Evolutionary conservation across 2,113 vertebrate species (phyloP), one percentile per base, ranked within the genome.

Genomic region (Clarias macrocephalus): DNA sequence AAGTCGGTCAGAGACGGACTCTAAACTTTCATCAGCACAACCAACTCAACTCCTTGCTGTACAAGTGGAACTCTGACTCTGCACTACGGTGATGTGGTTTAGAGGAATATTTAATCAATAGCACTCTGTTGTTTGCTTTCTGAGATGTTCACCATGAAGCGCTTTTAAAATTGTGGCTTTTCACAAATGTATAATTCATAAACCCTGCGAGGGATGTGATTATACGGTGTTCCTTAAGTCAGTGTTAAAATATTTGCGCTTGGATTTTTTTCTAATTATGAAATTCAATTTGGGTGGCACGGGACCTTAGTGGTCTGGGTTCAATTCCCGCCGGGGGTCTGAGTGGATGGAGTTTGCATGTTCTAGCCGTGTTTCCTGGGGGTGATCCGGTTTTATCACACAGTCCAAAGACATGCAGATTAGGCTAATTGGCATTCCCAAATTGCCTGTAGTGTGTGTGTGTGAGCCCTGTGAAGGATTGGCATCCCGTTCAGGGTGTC

Each of bases 211-310:
- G 2, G 28, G n/a, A 56, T 37, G 13, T 79, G 62, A 57, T 77
- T 33, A 77, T 85, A 76, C 57, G 16, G 19, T 11, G 52, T 66
- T 63, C 60, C 68, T 80, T 37, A 57, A 48, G 52, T 57, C 18
- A n/a, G 62, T 80, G 28, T 79, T 63, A 56, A 80, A 86, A 80
- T 80, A 80, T 86, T 33, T 79, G 16, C 33, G 56, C 37, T 76
- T 60, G 19, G 82, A 83, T 54, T 56, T 85, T 37, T 28, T 21
- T 37, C 23, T 25, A 77, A 48, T 19, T 63, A 25, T 54, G 18
- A 65, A 77, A 62, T 52, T n/a, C 42, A 73, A n/a, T 30, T 8
- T 0, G 0, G 0, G 48, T 48, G 48, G 48, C 48, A 0, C 7
- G 6, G 48, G 0, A 6, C 48, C 48, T 48, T 7, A 6, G 7